Conservation (phyloP, 2,888 invertebrate genomes). For the Halocaridina rubra region DNA sequence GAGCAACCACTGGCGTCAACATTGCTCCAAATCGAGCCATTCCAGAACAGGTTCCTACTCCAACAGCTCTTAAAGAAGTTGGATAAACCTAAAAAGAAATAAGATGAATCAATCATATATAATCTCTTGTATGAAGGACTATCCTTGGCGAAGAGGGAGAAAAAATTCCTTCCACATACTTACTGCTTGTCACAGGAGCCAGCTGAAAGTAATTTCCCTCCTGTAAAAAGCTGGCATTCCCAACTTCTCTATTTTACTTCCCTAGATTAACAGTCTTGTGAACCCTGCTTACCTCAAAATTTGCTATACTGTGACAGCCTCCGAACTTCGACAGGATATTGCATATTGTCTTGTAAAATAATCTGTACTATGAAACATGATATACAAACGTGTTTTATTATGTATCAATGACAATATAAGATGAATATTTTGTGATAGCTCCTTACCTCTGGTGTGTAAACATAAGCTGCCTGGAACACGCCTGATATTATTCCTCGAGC, state of each 20-base stretch:
- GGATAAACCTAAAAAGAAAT: slow-evolving; percentile 79
- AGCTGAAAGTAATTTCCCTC: too few relatives aligned
- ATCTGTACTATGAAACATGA: too few relatives aligned
- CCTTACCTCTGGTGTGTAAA: slow-evolving; percentile 88
- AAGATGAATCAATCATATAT: background rate
- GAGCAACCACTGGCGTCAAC: slow-evolving; percentile 93
- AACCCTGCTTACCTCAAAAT: too few relatives aligned
- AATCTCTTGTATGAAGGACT: background rate
- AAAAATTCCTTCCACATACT: background rate
- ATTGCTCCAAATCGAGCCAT: slow-evolving; percentile 93
- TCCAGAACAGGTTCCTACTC: slow-evolving; percentile 92
- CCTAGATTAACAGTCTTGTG: too few relatives aligned
- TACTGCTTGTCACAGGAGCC: too few relatives aligned
- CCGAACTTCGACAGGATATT: too few relatives aligned
- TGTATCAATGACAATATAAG: too few relatives aligned
- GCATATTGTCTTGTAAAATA: too few relatives aligned
- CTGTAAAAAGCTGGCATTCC: too few relatives aligned
- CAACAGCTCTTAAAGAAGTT: slow-evolving; percentile 86
- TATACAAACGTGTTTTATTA: too few relatives aligned
- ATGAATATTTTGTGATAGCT: background rate
- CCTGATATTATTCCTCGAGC: slow-evolving; percentile 93
- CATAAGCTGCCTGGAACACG: slow-evolving; percentile 94
- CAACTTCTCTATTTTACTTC: too few relatives aligned
- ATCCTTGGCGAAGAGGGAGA: background rate
- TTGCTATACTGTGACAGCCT: too few relatives aligned